A percentile compares a stretch with the other conserved stretches of the same genome.
phyloP scores from a whole-genome alignment of 2,113 vertebrate species.

The Macrotis lagotis region DNA sequence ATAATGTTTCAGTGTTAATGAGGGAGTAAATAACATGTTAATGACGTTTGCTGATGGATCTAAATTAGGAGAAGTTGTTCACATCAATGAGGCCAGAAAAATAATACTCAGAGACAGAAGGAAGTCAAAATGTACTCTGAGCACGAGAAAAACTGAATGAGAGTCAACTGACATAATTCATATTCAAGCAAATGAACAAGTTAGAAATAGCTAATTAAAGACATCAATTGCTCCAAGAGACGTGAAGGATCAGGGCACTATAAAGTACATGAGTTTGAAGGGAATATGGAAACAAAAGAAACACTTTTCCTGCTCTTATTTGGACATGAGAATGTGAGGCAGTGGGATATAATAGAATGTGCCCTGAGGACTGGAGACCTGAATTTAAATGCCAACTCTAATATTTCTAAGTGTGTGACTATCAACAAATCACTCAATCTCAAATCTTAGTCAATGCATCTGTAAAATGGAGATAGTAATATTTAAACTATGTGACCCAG shows the following conservation, averaged over 20 bases:
- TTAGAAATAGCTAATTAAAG: slow-evolving; percentile 9
- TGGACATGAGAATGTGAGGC: background rate
- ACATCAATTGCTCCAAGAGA: background rate
- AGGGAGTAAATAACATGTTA: slow-evolving; percentile 76
- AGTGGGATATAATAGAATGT: background rate
- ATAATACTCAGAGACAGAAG: slow-evolving; percentile 47
- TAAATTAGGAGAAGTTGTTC: slow-evolving; percentile 71
- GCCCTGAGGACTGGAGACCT: background rate
- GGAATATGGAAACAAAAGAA: background rate
- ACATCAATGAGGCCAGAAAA: slow-evolving; percentile 64
- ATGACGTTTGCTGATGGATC: slow-evolving; percentile 72
- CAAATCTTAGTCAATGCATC: background rate
- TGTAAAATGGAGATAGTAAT: background rate
- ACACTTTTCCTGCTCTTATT: background rate
- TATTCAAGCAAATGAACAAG: slow-evolving; percentile 19
- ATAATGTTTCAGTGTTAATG: slow-evolving; percentile 73
- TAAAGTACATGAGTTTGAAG: background rate
- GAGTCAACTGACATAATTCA: slow-evolving; percentile 1
- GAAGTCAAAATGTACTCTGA: slow-evolving; percentile 38
- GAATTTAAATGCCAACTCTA: background rate
- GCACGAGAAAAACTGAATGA: slow-evolving; percentile 15
- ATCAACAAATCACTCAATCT: background rate
- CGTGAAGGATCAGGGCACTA: background rate
- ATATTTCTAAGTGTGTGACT: background rate
- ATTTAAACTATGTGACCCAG: background rate